A percentile compares a stretch with the other conserved stretches of the same genome.
phyloP scores from a whole-genome alignment of 92 coral and sea anemone species.

The Parazoanthus atlanticus region DNA sequence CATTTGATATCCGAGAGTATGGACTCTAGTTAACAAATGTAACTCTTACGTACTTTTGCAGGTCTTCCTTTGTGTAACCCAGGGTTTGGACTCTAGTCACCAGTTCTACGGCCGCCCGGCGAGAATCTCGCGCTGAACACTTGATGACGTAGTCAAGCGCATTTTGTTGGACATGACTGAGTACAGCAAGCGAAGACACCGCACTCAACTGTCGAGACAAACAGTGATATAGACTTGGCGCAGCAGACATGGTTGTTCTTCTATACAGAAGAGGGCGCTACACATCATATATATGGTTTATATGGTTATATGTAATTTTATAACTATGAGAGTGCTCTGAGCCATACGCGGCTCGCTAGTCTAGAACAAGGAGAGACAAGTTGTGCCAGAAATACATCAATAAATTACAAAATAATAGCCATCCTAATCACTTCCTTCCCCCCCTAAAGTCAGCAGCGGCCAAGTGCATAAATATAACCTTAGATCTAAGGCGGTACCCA shows the following conservation, averaged over 20 bases:
- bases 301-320: no score
- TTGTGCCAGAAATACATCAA: no score
- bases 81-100: constrained; percentile 51
- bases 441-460: no score
- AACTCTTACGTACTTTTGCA: constrained; percentile 46
- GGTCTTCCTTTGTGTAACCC: constrained; percentile 55
- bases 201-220: constrained; percentile 55
- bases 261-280: no score
- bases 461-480: no score
- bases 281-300: no score
- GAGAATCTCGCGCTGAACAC: constrained; percentile 55
- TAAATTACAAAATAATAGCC: no score
- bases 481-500: no score
- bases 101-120: constrained; percentile 22
- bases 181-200: constrained; percentile 58
- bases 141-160: constrained; percentile 57
- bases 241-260: neutral
- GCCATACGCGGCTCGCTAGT: no score
- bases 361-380: no score
- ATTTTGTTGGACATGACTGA: constrained; percentile 46
- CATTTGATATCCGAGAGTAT: constrained; percentile 47
- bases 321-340: no score
- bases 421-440: no score
- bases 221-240: neutral
- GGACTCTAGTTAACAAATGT: constrained; percentile 42